Conservation (phyloP, 2,888 invertebrate species). For the Orthonevra nobilis region DNA sequence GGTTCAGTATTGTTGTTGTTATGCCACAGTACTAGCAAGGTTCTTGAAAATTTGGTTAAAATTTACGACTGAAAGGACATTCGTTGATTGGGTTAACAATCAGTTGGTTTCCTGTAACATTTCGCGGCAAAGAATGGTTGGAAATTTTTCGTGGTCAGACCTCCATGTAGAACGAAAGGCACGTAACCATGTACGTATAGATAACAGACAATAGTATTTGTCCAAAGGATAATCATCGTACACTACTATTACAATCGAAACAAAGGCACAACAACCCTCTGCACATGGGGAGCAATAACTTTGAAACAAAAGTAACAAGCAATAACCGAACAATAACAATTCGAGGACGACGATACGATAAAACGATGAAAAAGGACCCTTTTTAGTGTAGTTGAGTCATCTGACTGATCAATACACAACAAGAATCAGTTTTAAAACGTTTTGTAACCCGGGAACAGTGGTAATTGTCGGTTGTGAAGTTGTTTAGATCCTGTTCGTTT, state of each 20-base stretch:
- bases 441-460: conserved; percentile 59
- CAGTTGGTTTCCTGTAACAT: not conserved
- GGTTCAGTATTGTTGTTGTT: not conserved
- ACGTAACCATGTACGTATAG: conserved; percentile 6
- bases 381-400: not conserved
- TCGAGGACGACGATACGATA: too few relatives aligned
- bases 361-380: too few relatives aligned
- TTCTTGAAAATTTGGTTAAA: conserved; percentile 1
- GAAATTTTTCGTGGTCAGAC: conserved; percentile 11
- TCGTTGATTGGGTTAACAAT: not conserved
- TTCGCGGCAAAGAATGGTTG: not conserved
- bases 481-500: conserved; percentile 67
- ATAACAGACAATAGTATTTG: not conserved
- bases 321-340: conserved; percentile 58
- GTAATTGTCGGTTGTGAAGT: conserved; percentile 67
- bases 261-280: conserved; percentile 18
- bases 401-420: conserved; percentile 41
- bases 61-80: not conserved
- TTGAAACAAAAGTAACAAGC: conserved; percentile 42
- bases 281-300: conserved; percentile 35
- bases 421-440: conserved; percentile 57
- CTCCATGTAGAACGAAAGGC: conserved; percentile 47
- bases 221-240: conserved; percentile 59
- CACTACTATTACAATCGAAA: conserved; percentile 63
- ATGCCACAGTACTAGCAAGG: not conserved